Base-by-base conservation (phyloP, 2,888 invertebrate species). In the Idaea dimidiata region DNA sequence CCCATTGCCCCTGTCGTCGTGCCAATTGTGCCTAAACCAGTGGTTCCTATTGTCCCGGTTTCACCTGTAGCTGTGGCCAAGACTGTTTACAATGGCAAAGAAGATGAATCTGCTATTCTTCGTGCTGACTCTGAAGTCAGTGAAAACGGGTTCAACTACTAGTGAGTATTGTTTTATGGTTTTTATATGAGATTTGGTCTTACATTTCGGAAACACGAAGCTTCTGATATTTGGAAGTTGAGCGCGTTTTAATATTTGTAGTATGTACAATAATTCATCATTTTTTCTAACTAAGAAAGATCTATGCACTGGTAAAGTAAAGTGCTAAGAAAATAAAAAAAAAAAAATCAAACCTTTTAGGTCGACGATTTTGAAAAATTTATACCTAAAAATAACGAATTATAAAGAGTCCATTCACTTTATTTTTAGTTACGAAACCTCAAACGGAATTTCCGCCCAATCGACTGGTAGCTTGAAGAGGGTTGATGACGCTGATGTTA, bases 401-500 rank as follows among this genome's bases (percentile, higher is more conserved):
- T 43, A 43, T 43, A 14, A 14, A 43, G 8, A 5, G 2, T 43
- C 14, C 6, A 43, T 14, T 14, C 10, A 8, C 65, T 62, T 54
- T 53, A 64, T 24, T 82, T 83, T 57, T 74, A 94, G 94, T 58
- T 94, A 88, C 76, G 93, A 94, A 75, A 93, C 94, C 31, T 88
- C 85, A 64, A 94, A 94, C 72, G 94, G 94, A 6, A 94, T 94
- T 68, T 80, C 83, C 10, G 93, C 89, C 57, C 84, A 93, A 65
- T 91, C 94, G 70, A 80, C 84, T 66, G 94, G 94, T 16, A 68
- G 71, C 54, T 77, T 93, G 61, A 93, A 87, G 77, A 88, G 87
- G 69, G 77, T 91, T 57, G 91, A 88, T 31, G 84, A 89, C 32
- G 57, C 53, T 7, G 72, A 73, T 16, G 71, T 71, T 59, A 31